Evolutionary conservation across 2,113 vertebrate genomes (phyloP).

Genomic region (Phoenicopterus ruber): DNA sequence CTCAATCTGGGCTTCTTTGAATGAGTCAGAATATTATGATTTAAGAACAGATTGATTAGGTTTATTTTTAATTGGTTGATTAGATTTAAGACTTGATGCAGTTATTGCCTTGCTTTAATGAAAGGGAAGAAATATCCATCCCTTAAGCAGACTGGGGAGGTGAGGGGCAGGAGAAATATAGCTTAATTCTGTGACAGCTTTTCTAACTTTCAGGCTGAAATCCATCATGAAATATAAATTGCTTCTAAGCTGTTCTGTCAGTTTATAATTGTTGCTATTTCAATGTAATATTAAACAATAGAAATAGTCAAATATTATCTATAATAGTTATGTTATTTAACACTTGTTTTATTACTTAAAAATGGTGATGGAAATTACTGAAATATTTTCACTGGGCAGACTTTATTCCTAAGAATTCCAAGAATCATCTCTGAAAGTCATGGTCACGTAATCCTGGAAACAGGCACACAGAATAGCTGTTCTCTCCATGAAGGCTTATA

Average conservation of each 20-base stretch:
- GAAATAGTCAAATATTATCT: not conserved
- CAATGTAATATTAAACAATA: not conserved
- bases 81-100: not conserved
- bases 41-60: fast-evolving
- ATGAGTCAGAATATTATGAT: fast-evolving
- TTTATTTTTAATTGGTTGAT: not conserved
- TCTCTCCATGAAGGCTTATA: not conserved
- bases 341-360: not conserved
- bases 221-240: not conserved
- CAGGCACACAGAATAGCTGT: not conserved
- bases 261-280: not conserved
- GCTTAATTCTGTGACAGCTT: not conserved
- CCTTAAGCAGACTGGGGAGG: not conserved
- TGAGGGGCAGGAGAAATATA: not conserved
- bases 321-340: not conserved
- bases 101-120: not conserved
- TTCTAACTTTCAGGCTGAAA: not conserved
- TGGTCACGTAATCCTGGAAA: not conserved
- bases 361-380: not conserved
- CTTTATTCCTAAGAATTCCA: not conserved
- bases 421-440: not conserved
- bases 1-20: fast-evolving
- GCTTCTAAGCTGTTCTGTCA: not conserved
- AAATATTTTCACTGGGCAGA: not conserved
- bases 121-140: not conserved